phyloP scores from a whole-genome alignment of 1,140 invertebrate genomes.

The Halesus radiatus region DNA sequence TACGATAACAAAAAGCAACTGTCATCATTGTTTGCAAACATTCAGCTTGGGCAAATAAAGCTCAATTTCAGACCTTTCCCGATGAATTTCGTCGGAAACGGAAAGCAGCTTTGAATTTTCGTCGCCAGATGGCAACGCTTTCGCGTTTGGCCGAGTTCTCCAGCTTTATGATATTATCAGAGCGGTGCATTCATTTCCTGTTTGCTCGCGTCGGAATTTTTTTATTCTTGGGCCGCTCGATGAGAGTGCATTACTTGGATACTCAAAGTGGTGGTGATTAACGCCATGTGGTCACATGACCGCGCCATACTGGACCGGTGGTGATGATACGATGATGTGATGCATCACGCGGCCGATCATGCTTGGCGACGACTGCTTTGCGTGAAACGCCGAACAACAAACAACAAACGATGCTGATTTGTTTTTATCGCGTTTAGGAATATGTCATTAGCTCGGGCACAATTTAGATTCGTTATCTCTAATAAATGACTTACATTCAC shows the following conservation, averaged over 20 bases:
- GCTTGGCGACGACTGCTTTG: neutral
- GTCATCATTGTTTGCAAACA: neutral
- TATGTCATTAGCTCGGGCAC: neutral
- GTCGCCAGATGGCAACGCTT: conserved; percentile 13
- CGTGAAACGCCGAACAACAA: neutral
- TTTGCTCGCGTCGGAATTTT: neutral
- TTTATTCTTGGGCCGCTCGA: neutral
- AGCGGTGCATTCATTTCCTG: conserved; percentile 20
- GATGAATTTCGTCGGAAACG: conserved; percentile 10
- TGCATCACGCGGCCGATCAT: conserved; percentile 7
- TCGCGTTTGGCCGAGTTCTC: neutral
- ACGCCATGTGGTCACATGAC: too few relatives aligned
- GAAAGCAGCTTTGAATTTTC: conserved; percentile 7
- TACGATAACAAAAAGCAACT: neutral
- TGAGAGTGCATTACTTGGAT: neutral
- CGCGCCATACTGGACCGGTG: too few relatives aligned
- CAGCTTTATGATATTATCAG: neutral
- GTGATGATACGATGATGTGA: neutral
- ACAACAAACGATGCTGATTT: neutral
- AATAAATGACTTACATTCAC: too few relatives aligned
- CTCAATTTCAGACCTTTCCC: too few relatives aligned
- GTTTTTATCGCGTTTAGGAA: neutral
- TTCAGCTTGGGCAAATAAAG: too few relatives aligned
- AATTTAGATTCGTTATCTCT: neutral
- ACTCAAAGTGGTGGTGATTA: too few relatives aligned